phyloP scores from a whole-genome alignment of 2,113 vertebrate species.

The Ellobius talpinus region DNA sequence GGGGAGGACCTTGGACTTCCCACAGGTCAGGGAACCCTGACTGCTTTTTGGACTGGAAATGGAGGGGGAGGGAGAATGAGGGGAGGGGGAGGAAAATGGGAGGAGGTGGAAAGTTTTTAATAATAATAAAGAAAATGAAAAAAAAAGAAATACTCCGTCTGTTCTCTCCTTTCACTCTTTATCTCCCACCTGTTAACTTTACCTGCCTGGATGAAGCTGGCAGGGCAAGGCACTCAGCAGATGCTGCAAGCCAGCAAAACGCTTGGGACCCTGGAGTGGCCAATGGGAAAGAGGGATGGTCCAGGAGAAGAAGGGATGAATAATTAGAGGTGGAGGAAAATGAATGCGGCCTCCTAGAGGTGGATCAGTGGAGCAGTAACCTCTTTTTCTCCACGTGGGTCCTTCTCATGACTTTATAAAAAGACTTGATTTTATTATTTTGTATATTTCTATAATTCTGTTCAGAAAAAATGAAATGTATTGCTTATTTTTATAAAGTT shows the following conservation, averaged over 20 bases:
- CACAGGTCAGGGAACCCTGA: too few species aligned
- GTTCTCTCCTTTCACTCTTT: neutral
- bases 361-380: neutral
- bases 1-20: too few species aligned
- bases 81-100: too few species aligned
- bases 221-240: neutral
- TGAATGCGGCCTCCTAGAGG: accelerated
- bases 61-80: too few species aligned
- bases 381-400: neutral
- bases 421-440: neutral
- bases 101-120: too few species aligned
- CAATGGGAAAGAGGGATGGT: neutral
- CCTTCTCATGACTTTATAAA: neutral
- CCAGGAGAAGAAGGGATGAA: accelerated
- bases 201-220: neutral
- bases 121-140: too few species aligned
- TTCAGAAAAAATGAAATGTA: neutral
- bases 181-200: neutral
- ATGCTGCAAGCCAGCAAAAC: neutral
- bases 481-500: neutral
- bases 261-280: neutral
- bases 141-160: too few species aligned
- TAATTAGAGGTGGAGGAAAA: neutral
- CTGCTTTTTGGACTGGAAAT: too few species aligned
- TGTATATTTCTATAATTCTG: conserved; percentile 15